Base-by-base conservation (phyloP, 1,140 invertebrate species). In the Diorhabda sublineata region DNA sequence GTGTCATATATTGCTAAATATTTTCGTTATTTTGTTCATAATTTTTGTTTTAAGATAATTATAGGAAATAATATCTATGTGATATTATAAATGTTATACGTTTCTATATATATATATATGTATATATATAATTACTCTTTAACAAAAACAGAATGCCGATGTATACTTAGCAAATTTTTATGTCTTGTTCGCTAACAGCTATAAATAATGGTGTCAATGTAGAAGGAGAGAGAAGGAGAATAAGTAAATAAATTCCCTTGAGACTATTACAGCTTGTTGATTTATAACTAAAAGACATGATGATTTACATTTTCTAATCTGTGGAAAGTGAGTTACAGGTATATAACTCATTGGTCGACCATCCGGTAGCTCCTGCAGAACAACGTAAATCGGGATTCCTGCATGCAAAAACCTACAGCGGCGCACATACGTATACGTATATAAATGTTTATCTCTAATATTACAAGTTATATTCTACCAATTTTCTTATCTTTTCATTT, bases 241-340 rank as follows among this genome's bases (percentile, higher is more conserved):
- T 61, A 69, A 69, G 70, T 71, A 69, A 69, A 69, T 69, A 69
- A 68, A 68, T 69, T 65, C 67, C 45, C 64, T 43, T n/a, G 43
- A 44, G 42, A 7, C 45, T 69, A 65, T 67, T 67, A 67, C 44
- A 45, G 41, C 58, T 11, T 9, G 44, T n/a, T 67, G 67, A 68
- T 68, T 68, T 68, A 68, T 63, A 63, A 61, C 8, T 45, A 57
- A 62, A 43, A 58, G 47, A 62, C 67, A 52, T 44, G 56, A 72
- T 74, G 73, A 74, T 74, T 74, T 74, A 70, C 68, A 74, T 74
- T 72, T 73, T 74, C 73, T 74, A 74, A 70, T 74, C 70, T 66
- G 60, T 64, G 65, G 70, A 74, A 74, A 74, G 66, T 65, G 71
- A 69, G 64, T 70, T 66, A 66, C 71, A 67, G 71, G 56, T 63